Base-by-base conservation (phyloP, 2,888 invertebrate species). In the Conops quadrifasciatus region DNA sequence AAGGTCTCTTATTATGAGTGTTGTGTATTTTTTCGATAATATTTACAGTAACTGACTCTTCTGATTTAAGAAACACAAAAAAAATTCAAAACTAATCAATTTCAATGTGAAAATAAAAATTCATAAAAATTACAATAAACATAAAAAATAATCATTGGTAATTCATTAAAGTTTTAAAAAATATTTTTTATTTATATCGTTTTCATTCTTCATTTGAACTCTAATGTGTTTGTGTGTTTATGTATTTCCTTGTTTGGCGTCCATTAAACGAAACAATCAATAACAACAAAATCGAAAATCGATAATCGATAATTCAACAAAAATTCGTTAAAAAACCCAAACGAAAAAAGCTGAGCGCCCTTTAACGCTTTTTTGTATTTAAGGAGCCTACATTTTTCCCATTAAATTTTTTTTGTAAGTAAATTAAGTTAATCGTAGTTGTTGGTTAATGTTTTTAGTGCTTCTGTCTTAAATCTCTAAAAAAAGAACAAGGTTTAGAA, bases 111-210 rank as follows among this genome's bases (percentile, higher is more conserved):
- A 28, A 9, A n/a, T 19, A 47, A 26, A 30, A 67, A 36, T 36
- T 36, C 36, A 36, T 36, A 7, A 36, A 36, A 36, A 36, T 36
- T 36, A 36, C 36, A 36, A 4, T 7, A 24, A 21, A 19, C 45
- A 67, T 58, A 67, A 67, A 56, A 66, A 67, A 21, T 56, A 56
- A 67, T 67, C 58, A 67, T 67, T 67, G 67, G 67, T 67, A 67
- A 67, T 36, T 36, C 36, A 7, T 7, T 36, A 7, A 4, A 36
- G 4, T 36, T 36, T 36, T 36, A 36, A 4, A 36, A 28, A 49
- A 51, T 65, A 30, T 30, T 36, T n/a, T 51, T 36, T 53, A 30
- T 51, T 53, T 30, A 49, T 26, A 64, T 21, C n/a, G 21, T 30
- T 65, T 64, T 26, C 45, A 2, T 49, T 15, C 16, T 47, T 24